Conservation (phyloP, 1,140 invertebrate genomes). For the Zaprionus vittiger region DNA sequence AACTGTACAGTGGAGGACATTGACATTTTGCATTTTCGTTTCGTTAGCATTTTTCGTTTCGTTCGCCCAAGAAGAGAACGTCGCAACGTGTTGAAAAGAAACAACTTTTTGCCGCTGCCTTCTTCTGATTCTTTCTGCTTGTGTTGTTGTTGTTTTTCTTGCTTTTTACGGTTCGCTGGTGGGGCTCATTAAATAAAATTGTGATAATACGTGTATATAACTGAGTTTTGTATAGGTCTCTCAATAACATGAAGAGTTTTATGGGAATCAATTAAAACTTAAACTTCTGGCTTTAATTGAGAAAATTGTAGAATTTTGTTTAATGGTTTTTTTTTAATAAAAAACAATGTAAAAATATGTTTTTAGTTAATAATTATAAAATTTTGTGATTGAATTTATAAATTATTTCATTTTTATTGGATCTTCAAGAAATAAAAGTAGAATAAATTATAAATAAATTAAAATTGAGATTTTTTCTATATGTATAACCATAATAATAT, state of each 20-base stretch:
- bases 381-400: no score
- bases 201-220: conserved; percentile 51
- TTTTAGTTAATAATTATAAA: no score
- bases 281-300: no score
- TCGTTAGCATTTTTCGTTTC: conserved; percentile 79
- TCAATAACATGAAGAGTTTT: neutral
- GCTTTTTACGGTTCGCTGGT: conserved; percentile 47
- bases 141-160: conserved; percentile 5
- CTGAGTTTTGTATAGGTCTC: no score
- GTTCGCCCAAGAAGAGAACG: conserved; percentile 23
- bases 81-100: conserved; percentile 46
- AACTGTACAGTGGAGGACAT: conserved; percentile 83
- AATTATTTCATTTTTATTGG: no score
- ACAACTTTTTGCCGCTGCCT: conserved; percentile 47
- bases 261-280: neutral
- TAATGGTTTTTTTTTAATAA: no score
- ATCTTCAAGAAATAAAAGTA: no score
- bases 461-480: no score
- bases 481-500: no score
- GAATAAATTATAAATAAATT: no score
- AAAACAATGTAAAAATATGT: no score
- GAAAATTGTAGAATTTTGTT: no score
- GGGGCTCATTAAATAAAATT: conserved; percentile 69
- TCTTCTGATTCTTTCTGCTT: conserved; percentile 18
- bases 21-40: conserved; percentile 84